Base-by-base conservation (phyloP, 2,113 vertebrate genomes). In the Channa maculata region DNA sequence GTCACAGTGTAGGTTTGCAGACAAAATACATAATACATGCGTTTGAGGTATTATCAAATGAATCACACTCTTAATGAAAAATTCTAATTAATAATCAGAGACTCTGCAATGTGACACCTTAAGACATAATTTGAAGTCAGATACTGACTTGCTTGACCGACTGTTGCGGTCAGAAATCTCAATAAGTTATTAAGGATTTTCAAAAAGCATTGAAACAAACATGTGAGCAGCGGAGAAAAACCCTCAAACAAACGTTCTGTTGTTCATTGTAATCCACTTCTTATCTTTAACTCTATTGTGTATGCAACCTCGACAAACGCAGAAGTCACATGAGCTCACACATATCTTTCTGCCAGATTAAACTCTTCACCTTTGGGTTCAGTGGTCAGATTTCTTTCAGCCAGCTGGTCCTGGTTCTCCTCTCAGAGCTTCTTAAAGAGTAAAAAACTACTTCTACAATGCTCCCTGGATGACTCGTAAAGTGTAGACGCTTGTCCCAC, bases 201-300 rank as follows among this genome's bases (percentile, higher is more conserved):
- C 5, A 51, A 75, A 80, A 84, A 57, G 15, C 54, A 71, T 41
- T 4, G 58, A 33, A 65, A 54, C 59, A 68, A 84, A 82, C 77
- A 85, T 44, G 84, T 79, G 82, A 88, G 65, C 59, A 50, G 67
- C 66, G 71, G 48, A 45, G 75, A 48, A 85, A 24, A 89, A 75
- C 37, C n/a, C 65, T 38, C 5, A 15, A 63, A 91, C 77, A 91
- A 91, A 84, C 67, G 64, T 52, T 9, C 37, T 33, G 34, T 57
- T 90, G 82, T 87, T 86, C 39, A 12, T 13, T 46, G n/a, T 77
- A 84, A 86, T 80, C 65, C 48, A 24, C 63, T 51, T 53, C 45
- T 66, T 48, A 63, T 51, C 60, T 39, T 81, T 7, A 52, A 54
- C 63, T 68, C 37, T 50, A 8, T 46, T 41, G 36, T 50, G 39